phyloP scores from a whole-genome alignment of 2,888 invertebrate species.

The Eupithecia pulchellata region DNA sequence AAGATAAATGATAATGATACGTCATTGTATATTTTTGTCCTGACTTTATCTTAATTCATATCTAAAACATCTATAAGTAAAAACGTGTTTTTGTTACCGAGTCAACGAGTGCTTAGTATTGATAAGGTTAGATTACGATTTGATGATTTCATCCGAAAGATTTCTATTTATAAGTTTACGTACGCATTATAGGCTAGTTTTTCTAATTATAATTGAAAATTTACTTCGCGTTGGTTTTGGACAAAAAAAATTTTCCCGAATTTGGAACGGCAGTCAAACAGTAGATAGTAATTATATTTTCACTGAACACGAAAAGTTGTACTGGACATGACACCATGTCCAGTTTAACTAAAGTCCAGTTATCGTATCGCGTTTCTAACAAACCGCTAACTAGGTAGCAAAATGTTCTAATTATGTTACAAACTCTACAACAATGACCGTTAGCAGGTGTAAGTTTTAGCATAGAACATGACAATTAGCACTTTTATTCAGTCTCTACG shows the following conservation, averaged over 20 bases:
- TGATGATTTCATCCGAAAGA: background rate
- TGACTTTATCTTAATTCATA: background rate
- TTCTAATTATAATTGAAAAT: background rate
- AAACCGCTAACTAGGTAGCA: slow-evolving; percentile 6
- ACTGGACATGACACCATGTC: background rate
- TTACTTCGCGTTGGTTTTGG: background rate
- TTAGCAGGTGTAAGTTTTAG: slow-evolving; percentile 21
- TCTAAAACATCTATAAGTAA: slow-evolving; percentile 2
- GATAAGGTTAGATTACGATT: background rate
- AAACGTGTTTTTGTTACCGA: background rate
- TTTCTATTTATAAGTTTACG: background rate
- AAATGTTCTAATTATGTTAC: slow-evolving; percentile 5
- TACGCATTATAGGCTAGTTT: background rate
- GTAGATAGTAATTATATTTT: background rate
- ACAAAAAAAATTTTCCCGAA: background rate
- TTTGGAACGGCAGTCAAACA: background rate
- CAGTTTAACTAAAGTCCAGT: no score
- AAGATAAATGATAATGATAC: background rate
- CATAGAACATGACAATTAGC: slow-evolving; percentile 28
- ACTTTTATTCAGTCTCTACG: slow-evolving; percentile 28
- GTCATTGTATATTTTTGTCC: background rate
- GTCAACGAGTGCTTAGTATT: background rate
- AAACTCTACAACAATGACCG: slow-evolving; percentile 7
- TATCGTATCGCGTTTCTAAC: slow-evolving; percentile 4
- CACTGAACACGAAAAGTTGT: no score